Base-by-base conservation (phyloP, 2,888 invertebrate genomes). In the Orchesellides sinensis region DNA sequence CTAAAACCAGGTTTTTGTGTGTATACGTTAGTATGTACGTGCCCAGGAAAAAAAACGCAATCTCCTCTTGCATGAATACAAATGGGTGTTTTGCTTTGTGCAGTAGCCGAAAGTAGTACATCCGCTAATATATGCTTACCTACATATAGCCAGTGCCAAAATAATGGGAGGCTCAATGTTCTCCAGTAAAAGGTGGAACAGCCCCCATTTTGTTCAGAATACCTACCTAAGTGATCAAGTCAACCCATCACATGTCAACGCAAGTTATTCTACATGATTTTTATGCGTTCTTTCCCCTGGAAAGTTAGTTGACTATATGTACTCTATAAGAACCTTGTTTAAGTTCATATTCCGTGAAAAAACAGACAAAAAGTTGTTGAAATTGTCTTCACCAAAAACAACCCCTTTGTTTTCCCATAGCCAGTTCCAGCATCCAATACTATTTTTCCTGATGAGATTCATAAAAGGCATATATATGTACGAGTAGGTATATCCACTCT, bases 21-120 rank as follows among this genome's bases (percentile, higher is more conserved):
- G n/a, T n/a, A n/a, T n/a, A n/a, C n/a, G n/a, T n/a, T n/a, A n/a
- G n/a, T 47, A 47, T 12, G 47, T 47, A 14, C 3, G n/a, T 47
- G 3, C 6, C 3, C 47, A 54, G 10, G 23, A 10, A 54, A 54
- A 59, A 59, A 49, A 59, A 72, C 59, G 73, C 73, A 73, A 73
- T 73, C 49, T 73, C 32, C 23, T 52, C 63, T 47, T 52, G 74
- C 54, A 74, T 74, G 74, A 74, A 74, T 74, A 74, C 65, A 74
- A 74, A 74, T 74, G 74, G 72, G 35, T 17, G 54, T 19, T 35
- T 35, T 35, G 12, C 40, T 56, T n/a, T n/a, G n/a, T n/a, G n/a
- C n/a, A n/a, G 45, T 66, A 17, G 12, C 25, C 40, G 27, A 6
- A 21, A 45, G 21, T 19, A 8, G 25, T 59, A 14, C 25, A 5